Evolutionary conservation across 1,140 invertebrate species (phyloP).

Genomic region (Dreissena rostriformis): DNA sequence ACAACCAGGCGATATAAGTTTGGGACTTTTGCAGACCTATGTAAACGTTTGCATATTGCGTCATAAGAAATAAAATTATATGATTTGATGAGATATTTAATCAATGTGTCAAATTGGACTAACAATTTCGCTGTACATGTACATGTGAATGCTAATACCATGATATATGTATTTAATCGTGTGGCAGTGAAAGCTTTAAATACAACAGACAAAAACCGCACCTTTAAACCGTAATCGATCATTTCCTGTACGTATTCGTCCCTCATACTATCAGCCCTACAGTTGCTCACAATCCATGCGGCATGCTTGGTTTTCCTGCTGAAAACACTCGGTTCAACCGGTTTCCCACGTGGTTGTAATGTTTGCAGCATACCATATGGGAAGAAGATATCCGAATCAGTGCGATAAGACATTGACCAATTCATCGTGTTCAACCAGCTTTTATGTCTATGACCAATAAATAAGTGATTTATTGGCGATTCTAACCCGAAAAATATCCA

Average conservation of each 20-base stretch:
- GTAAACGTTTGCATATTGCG: too few relatives aligned
- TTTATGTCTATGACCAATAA: neutral
- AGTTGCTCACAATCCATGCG: slow-evolving; percentile 49
- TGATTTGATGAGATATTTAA: too few relatives aligned
- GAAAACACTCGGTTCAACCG: neutral
- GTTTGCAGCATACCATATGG: slow-evolving; percentile 18
- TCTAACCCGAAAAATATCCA: slow-evolving; percentile 40
- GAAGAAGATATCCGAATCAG: slow-evolving; percentile 31
- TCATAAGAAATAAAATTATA: too few relatives aligned
- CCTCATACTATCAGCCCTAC: slow-evolving; percentile 9
- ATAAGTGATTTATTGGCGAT: neutral
- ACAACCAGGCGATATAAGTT: too few relatives aligned
- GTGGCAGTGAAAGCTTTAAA: too few relatives aligned
- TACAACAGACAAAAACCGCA: neutral
- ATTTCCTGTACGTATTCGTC: slow-evolving; percentile 19
- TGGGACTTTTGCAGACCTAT: too few relatives aligned
- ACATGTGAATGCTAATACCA: too few relatives aligned
- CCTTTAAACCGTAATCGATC: neutral
- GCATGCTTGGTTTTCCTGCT: slow-evolving; percentile 19
- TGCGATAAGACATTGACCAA: slow-evolving; percentile 34
- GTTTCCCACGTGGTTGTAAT: neutral
- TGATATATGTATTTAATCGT: too few relatives aligned
- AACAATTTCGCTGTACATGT: too few relatives aligned
- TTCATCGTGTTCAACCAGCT: slow-evolving; percentile 41
- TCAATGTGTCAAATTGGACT: too few relatives aligned